Evolutionary conservation across 2,888 invertebrate genomes (phyloP).

Genomic region (Herminia tarsipennalis): DNA sequence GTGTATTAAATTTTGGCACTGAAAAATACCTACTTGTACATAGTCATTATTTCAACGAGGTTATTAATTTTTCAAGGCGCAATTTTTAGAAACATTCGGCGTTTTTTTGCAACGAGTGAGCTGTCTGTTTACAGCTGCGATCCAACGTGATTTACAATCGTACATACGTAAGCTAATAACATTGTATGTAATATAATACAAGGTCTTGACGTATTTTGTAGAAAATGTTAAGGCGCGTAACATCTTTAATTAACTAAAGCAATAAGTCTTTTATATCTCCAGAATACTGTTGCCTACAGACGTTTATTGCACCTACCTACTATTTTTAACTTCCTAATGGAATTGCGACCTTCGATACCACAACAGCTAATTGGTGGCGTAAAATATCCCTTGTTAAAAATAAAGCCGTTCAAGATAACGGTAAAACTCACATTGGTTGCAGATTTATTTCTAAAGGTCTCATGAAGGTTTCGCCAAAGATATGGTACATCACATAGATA

Average conservation of each 20-base stretch:
- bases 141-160: conserved; percentile 65
- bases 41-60: conserved; percentile 59
- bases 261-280: conserved; percentile 12
- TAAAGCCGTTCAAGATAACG: conserved; percentile 20
- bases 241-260: conserved; percentile 27
- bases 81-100: conserved; percentile 51
- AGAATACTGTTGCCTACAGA: too few relatives aligned
- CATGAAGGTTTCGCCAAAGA: conserved; percentile 33
- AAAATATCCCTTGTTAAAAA: conserved; percentile 30
- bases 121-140: conserved; percentile 69
- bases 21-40: conserved; percentile 46
- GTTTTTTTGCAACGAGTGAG: conserved; percentile 64
- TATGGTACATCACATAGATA: conserved; percentile 1
- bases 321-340: too few relatives aligned
- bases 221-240: conserved; percentile 25
- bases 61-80: conserved; percentile 57
- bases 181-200: conserved; percentile 53
- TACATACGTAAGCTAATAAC: conserved; percentile 52
- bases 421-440: conserved; percentile 32
- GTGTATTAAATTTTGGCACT: conserved; percentile 52
- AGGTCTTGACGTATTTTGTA: conserved; percentile 63
- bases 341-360: conserved; percentile 23
- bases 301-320: too few relatives aligned
- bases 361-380: conserved; percentile 29
- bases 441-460: conserved; percentile 42